Evolutionary conservation across 2,888 invertebrate genomes (phyloP).

Genomic region (Protophormia terraenovae): DNA sequence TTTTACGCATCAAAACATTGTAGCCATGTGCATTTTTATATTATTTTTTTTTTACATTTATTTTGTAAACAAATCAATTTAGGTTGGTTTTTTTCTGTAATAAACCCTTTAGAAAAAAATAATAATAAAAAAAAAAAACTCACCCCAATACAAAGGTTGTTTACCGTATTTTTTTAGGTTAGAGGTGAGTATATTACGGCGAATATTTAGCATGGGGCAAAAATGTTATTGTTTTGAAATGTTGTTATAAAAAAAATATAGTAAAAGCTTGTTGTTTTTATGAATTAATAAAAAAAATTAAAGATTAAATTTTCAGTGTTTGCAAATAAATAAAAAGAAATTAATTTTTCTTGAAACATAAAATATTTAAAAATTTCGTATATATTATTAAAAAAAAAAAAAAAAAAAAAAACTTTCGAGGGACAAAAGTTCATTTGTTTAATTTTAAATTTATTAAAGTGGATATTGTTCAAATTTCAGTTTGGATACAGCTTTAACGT

Average conservation of each 20-base stretch:
- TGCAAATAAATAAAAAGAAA: neutral
- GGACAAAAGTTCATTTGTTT: too few relatives aligned
- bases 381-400: too few relatives aligned
- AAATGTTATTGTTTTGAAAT: neutral
- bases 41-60: neutral
- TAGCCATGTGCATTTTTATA: conserved; percentile 53
- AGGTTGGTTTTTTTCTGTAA: neutral
- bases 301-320: neutral
- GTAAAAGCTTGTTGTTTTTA: conserved; percentile 50
- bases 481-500: too few relatives aligned
- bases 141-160: conserved; percentile 18
- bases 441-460: too few relatives aligned
- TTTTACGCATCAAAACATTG: conserved; percentile 59
- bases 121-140: too few relatives aligned
- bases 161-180: neutral
- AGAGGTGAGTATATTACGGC: conserved; percentile 22
- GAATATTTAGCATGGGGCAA: neutral
- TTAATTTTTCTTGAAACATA: too few relatives aligned
- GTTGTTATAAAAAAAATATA: neutral
- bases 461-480: too few relatives aligned
- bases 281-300: conserved; percentile 37
- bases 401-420: too few relatives aligned
- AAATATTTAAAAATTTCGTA: neutral
- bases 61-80: conserved; percentile 50
- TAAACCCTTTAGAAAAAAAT: neutral